A percentile compares a stretch with the other conserved stretches of the same genome.
phyloP scores from a whole-genome alignment of 2,888 invertebrate species.

The Chrysina gloriosa region DNA sequence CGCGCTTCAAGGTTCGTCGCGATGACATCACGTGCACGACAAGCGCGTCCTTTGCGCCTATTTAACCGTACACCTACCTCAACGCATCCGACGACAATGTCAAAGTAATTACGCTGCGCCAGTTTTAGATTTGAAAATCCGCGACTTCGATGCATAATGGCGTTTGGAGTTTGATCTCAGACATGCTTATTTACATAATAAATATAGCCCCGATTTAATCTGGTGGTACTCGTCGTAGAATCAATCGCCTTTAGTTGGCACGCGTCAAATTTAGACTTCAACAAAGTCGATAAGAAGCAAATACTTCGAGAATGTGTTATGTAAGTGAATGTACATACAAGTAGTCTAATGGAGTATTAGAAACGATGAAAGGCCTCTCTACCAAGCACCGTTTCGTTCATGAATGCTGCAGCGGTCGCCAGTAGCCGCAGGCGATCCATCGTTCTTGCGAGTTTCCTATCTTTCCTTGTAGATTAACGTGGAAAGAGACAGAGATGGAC shows the following conservation, averaged over 20 bases:
- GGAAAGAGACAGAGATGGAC: not conserved
- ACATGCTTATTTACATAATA: not conserved
- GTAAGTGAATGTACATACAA: not conserved
- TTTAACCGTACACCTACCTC: not conserved
- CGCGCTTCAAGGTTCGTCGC: not conserved
- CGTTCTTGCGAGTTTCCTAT: not conserved
- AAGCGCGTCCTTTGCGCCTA: not conserved
- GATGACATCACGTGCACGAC: not conserved
- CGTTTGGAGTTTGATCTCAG: too few relatives aligned
- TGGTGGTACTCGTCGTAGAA: too few relatives aligned
- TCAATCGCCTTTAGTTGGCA: too few relatives aligned
- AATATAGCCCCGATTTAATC: too few relatives aligned
- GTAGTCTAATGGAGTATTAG: too few relatives aligned
- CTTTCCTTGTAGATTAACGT: not conserved
- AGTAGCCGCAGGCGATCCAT: not conserved
- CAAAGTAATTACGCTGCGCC: conserved; percentile 11
- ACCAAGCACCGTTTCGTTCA: conserved; percentile 5
- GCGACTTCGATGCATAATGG: too few relatives aligned
- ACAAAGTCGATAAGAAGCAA: conserved; percentile 2
- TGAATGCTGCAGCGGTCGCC: conserved; percentile 9
- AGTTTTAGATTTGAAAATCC: too few relatives aligned
- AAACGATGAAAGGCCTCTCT: conserved; percentile 2
- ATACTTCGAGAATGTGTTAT: not conserved
- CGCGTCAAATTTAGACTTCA: too few relatives aligned
- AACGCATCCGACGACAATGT: conserved; percentile 7